Evolutionary conservation across 2,888 invertebrate genomes (phyloP).

Genomic region (Sinotaia quadrata): DNA sequence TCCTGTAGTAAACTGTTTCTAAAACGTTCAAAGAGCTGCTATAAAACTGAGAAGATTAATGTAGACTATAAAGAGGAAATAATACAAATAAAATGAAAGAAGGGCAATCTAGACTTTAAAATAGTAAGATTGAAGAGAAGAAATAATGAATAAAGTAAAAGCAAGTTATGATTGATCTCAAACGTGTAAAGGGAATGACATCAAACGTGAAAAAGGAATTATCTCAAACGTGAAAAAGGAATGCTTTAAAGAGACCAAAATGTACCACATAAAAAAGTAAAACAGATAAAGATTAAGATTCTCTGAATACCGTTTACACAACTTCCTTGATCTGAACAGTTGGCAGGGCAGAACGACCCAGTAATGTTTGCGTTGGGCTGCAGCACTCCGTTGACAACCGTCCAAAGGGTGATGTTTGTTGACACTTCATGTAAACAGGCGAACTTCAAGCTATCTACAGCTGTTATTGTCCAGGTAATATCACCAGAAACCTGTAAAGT

Average conservation of each 20-base stretch:
- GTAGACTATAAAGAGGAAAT: too few relatives aligned
- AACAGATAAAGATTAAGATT: not conserved
- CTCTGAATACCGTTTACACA: slow-evolving; percentile 30
- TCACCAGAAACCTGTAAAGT: slow-evolving; percentile 35
- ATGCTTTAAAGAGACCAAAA: not conserved
- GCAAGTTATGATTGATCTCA: too few relatives aligned
- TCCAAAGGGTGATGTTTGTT: slow-evolving; percentile 27
- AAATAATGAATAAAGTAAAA: too few relatives aligned
- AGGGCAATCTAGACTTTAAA: too few relatives aligned
- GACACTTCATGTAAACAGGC: slow-evolving; percentile 25
- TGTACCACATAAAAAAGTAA: not conserved
- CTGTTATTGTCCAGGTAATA: slow-evolving; percentile 25
- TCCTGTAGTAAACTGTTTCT: too few relatives aligned
- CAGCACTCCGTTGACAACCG: slow-evolving; percentile 30
- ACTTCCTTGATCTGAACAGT: slow-evolving; percentile 42
- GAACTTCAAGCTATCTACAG: slow-evolving; percentile 22
- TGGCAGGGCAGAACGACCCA: slow-evolving; percentile 38
- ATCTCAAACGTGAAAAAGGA: not conserved
- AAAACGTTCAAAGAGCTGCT: too few relatives aligned
- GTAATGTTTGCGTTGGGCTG: slow-evolving; percentile 21
- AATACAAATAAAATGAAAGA: too few relatives aligned
- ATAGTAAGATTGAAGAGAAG: too few relatives aligned
- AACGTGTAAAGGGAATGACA: not conserved
- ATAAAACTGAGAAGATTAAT: too few relatives aligned
- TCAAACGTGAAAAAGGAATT: not conserved